Conservation (phyloP, 1,140 invertebrate genomes). For the Sycobia sp. region DNA sequence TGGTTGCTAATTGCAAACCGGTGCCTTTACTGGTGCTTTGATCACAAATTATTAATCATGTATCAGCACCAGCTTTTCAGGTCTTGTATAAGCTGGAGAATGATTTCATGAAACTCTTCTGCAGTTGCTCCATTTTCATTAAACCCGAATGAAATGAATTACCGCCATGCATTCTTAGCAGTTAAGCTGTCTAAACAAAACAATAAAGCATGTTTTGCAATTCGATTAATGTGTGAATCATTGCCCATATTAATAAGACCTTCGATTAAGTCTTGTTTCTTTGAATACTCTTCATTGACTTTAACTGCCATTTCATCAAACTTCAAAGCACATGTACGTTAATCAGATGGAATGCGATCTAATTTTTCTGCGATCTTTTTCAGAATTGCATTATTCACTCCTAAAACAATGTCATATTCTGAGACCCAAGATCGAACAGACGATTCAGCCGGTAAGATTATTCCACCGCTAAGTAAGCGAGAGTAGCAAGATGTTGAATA, state of each 20-base stretch:
- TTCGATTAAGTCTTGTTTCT: too few relatives aligned
- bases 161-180: constrained; percentile 35
- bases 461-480: too few relatives aligned
- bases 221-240: too few relatives aligned
- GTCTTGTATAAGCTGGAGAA: background rate
- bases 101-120: background rate
- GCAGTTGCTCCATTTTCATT: background rate
- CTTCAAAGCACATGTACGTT: background rate
- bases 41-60: background rate
- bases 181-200: constrained; percentile 36
- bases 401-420: too few relatives aligned
- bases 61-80: background rate
- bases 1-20: constrained; percentile 35
- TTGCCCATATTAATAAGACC: too few relatives aligned
- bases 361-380: background rate
- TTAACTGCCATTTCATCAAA: constrained; percentile 26
- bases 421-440: too few relatives aligned
- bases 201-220: too few relatives aligned
- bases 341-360: background rate
- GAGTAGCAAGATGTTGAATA: too few relatives aligned
- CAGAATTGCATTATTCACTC: background rate
- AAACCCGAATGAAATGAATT: constrained; percentile 33
- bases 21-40: constrained; percentile 6
- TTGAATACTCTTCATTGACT: too few relatives aligned
- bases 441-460: too few relatives aligned